Percentiles rank a stretch among this genome's conserved stretches.
phyloP scores from a whole-genome alignment of 2,113 vertebrate genomes.

The Platichthys flesus region DNA sequence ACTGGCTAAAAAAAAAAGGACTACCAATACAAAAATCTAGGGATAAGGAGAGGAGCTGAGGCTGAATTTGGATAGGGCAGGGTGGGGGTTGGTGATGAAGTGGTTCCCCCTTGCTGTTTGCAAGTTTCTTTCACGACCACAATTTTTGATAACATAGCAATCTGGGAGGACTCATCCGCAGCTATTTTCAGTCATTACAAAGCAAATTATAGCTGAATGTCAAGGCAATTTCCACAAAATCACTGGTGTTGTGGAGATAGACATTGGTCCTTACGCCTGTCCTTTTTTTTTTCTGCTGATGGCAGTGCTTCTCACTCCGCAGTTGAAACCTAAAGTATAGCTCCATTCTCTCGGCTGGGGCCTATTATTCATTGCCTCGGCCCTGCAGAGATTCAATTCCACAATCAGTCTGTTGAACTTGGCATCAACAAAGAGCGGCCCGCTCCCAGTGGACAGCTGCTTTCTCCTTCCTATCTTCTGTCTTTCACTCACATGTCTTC shows the following conservation, averaged over 20 bases:
- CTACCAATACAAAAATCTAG: background rate
- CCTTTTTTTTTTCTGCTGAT: constrained; percentile 62
- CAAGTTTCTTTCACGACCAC: constrained; percentile 54
- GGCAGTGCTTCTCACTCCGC: constrained; percentile 62
- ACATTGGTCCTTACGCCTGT: constrained; percentile 48
- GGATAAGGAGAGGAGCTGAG: constrained; percentile 12
- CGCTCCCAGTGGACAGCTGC: constrained; percentile 46
- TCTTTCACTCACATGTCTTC: constrained; percentile 25
- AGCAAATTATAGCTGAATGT: constrained; percentile 72
- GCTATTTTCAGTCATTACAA: constrained; percentile 73
- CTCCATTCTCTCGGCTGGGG: constrained; percentile 55
- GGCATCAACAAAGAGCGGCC: constrained; percentile 63
- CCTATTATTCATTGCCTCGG: constrained; percentile 64
- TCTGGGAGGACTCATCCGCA: constrained; percentile 59
- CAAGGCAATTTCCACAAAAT: constrained; percentile 74
- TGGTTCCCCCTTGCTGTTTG: constrained; percentile 48
- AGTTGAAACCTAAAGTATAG: constrained; percentile 63
- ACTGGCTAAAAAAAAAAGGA: constrained; percentile 13
- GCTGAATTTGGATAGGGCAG: constrained; percentile 3
- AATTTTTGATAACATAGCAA: constrained; percentile 70
- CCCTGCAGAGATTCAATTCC: constrained; percentile 68
- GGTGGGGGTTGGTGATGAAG: constrained; percentile 16
- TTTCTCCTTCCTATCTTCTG: constrained; percentile 35
- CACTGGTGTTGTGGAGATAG: constrained; percentile 61
- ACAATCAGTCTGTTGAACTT: constrained; percentile 70